Evolutionary conservation across 2,888 invertebrate genomes (phyloP), one percentile per base, ranked within the genome.

Genomic region (Agriopis marginaria): DNA sequence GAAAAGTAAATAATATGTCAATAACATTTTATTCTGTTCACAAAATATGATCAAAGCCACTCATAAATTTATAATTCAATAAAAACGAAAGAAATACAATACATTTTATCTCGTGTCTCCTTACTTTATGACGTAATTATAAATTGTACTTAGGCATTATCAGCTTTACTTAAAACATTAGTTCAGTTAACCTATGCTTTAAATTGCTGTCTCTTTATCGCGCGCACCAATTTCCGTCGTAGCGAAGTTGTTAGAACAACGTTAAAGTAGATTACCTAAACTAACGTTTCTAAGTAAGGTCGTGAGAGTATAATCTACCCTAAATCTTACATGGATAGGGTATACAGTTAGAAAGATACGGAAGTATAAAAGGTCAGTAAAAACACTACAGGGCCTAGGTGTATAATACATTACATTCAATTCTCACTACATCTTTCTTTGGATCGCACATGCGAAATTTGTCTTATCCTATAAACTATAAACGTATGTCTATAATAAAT

Each of bases 321-420:
- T 65, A 65, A 58, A 7, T 63, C 61, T 64, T 61, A 65, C n/a
- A 72, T 66, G 56, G 61, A 68, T 69, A 71, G 66, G 77, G 71
- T 83, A 80, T 77, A 84, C 76, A 77, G 75, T 76, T 82, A 86
- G 80, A 87, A 85, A 86, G 82, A 83, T 85, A 83, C 78, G 79
- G 88, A 91, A 89, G 92, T 92, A 92, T 86, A 91, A 93, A 92
- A 93, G 88, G 88, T 89, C 84, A 82, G 90, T 92, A 92, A 89
- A 93, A 93, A 93, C 82, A 89, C 92, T 92, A 92, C 86, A 78
- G 89, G 89, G 80, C 76, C 84, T 88, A 87, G 82, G 84, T 90
- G 83, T 90, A 90, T 86, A 88, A 86, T 90, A 90, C 88, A 87
- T 83, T 87, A 73, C 75, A 78, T 79, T 83, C 77, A 81, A 79